Evolutionary conservation across 2,113 vertebrate species (phyloP).

Genomic region (Gnathonemus echidnorhynchus): DNA sequence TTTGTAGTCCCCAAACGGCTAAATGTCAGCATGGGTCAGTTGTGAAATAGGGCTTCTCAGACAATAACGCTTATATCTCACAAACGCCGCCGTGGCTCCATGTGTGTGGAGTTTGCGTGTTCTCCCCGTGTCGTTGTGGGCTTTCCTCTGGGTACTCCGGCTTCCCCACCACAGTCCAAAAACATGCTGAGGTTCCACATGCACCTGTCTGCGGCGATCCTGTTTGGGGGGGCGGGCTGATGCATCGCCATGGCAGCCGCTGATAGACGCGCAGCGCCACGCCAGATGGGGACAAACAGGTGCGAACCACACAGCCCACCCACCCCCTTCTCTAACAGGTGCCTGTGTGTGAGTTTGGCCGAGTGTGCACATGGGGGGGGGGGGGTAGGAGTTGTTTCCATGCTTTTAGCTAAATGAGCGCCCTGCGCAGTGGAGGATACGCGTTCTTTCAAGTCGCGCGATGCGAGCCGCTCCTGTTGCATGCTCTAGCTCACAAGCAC

Average conservation of each 20-base stretch:
- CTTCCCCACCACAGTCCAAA: too few species aligned
- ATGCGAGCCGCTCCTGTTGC: slow-evolving; percentile 30
- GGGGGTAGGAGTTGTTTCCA: not conserved
- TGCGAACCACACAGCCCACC: not conserved
- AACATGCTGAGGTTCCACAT: not conserved
- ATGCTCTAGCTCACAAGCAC: slow-evolving; percentile 15
- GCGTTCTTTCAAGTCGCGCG: slow-evolving; percentile 1
- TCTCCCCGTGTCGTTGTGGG: not conserved
- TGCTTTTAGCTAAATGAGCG: not conserved
- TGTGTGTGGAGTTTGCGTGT: not conserved
- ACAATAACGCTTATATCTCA: not conserved
- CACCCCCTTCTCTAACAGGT: not conserved
- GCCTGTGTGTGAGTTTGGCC: not conserved
- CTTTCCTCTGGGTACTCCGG: not conserved
- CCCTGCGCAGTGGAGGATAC: not conserved
- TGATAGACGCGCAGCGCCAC: not conserved
- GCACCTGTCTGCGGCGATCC: not conserved
- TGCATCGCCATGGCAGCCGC: not conserved
- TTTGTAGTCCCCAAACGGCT: not conserved
- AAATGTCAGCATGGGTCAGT: not conserved
- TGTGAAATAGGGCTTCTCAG: too few species aligned
- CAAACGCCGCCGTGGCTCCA: not conserved
- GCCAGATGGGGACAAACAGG: slow-evolving; percentile 2
- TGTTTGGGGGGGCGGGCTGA: not conserved
- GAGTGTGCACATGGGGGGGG: not conserved